These are phyloP conservation scores for Chromis chromis DNA, from an alignment of 2,797 vertebrate species.

Conservation along the genomic window DNA sequence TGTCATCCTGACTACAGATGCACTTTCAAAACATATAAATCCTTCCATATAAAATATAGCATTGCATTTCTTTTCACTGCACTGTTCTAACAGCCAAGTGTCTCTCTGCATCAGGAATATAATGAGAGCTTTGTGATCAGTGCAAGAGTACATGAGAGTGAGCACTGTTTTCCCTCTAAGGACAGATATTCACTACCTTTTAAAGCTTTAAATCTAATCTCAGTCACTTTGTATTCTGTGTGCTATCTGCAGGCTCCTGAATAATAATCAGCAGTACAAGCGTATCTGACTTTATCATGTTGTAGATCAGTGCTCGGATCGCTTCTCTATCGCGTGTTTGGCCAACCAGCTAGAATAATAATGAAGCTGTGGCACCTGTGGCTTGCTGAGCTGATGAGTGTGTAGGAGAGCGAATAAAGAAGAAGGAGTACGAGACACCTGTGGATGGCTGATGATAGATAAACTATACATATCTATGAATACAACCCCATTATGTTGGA, in stretches of 20 bases:
- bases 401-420: neutral
- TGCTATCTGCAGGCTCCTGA: conserved; percentile 29
- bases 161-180: neutral
- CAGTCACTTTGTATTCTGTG: conserved; percentile 19
- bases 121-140: conserved; percentile 38
- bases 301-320: conserved; percentile 27
- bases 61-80: neutral
- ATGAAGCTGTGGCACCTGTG: conserved; percentile 43
- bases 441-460: conserved; percentile 27
- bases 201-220: conserved; percentile 6
- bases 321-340: conserved; percentile 30
- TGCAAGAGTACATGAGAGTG: neutral
- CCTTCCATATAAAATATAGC: conserved; percentile 4
- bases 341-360: conserved; percentile 40
- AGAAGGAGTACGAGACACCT: conserved; percentile 12
- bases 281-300: conserved; percentile 3
- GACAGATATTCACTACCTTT: conserved; percentile 1
- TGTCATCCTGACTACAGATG: neutral
- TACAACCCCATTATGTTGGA: neutral
- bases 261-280: conserved; percentile 38
- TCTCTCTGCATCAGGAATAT: conserved; percentile 1
- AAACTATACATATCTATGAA: conserved; percentile 28
- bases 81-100: conserved; percentile 8
- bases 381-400: conserved; percentile 26
- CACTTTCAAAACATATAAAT: neutral